phyloP scores from a whole-genome alignment of 53 echinoderm and acorn worm species.

The Glandiceps talaboti region DNA sequence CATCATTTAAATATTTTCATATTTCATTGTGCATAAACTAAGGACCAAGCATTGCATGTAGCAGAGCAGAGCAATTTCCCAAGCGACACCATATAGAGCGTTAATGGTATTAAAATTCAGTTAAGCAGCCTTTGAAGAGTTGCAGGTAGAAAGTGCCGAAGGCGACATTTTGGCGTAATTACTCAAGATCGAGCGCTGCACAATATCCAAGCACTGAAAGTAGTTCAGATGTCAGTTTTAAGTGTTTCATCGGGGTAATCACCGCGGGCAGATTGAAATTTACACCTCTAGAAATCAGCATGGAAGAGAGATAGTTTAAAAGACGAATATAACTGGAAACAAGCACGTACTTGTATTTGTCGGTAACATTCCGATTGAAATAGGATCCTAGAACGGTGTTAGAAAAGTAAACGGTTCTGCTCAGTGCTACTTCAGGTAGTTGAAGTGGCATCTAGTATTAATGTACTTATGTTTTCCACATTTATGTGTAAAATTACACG shows the following conservation, averaged over 20 bases:
- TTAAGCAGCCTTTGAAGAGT: neutral
- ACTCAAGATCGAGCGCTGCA: neutral
- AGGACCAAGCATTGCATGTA: no score
- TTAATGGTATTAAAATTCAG: neutral
- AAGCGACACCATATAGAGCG: no score
- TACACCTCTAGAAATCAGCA: neutral
- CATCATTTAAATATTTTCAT: no score
- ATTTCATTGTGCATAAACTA: no score
- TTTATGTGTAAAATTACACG: neutral
- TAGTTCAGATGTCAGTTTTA: neutral
- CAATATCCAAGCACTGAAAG: neutral
- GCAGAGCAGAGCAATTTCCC: neutral
- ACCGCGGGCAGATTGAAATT: neutral
- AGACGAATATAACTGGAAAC: neutral
- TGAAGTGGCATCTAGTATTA: neutral
- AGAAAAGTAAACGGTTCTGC: no score
- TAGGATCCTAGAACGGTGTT: no score
- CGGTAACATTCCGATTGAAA: no score
- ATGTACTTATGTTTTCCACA: neutral
- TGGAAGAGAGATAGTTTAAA: neutral
- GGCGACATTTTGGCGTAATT: neutral
- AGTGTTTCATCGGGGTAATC: neutral
- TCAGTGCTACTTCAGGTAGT: neutral
- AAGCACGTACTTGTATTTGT: no score
- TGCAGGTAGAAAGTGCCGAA: neutral